Base-by-base conservation (phyloP, 2,888 invertebrate genomes). In the Apodemia zela region DNA sequence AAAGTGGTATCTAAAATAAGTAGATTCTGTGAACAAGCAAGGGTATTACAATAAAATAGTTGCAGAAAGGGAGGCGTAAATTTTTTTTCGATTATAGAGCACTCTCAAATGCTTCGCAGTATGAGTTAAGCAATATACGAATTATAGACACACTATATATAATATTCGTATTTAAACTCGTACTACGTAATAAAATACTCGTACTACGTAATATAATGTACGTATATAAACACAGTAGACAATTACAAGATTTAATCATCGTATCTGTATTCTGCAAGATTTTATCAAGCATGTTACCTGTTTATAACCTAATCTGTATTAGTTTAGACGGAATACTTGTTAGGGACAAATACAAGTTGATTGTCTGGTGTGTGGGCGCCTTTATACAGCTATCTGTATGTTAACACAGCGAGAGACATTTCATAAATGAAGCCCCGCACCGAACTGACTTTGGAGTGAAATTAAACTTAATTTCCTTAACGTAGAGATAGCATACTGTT, bases 391-490 rank as follows among this genome's bases (percentile, higher is more conserved):
- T 38, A 38, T 38, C 38, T 38, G 38, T 38, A 38, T 38, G 38
- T 38, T 38, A 38, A 38, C 38, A 38, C 38, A 38, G 38, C 38
- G 13, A 38, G 38, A 13, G 38, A 13, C 13, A 38, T 38, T 38
- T 38, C 38, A 38, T 38, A 38, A 79, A 75, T 69, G 75, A 69
- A 70, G 73, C 70, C 76, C 77, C 79, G 79, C 73, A 79, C 13
- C 15, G 42, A 25, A 54, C 75, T 74, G 68, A 77, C 76, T 76
- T 74, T 68, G 75, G 69, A 65, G 72, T 42, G 42, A 42, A 42
- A 42, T 75, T 68, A 75, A 73, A 72, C 76, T 80, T 77, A 79
- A 77, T 80, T 76, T 75, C 71, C 71, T 69, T 68, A 67, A 67
- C 57, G 77, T 76, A 81, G 67, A 51, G 79, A 66, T 64, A 64